Base-by-base conservation (phyloP, 2,113 vertebrate genomes). In the Entomyzon cyanotis region DNA sequence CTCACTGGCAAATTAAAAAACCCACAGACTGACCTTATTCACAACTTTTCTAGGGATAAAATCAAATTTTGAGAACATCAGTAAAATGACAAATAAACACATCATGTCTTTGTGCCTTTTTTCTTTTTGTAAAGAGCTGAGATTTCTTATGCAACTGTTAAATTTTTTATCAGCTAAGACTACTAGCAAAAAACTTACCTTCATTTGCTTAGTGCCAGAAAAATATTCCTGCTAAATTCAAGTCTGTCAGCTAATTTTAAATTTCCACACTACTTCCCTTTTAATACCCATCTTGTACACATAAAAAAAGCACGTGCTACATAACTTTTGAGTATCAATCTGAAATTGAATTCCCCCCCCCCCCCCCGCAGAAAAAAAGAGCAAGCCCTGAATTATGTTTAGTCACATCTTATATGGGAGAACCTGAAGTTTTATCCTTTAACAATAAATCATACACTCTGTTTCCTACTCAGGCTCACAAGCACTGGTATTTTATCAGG, bases 121-220 rank as follows among this genome's bases (percentile, higher is more conserved):
- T 37, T 49, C 15, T 30, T 84, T n/a, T 68, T 30, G 20, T 41
- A 79, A 85, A 35, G 5, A 82, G 21, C 33, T 25, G 8, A 62
- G 22, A 52, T 31, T 49, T 56, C 47, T 50, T 65, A 55, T 2
- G 6, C 27, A 89, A 73, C 3, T 67, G 49, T 31, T 31, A 4
- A 5, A 11, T 28, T 37, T 70, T 52, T 58, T 23, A 79, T 56
- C 41, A 74, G 41, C 37, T 41, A 85, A 42, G 13, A 69, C 62
- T 49, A 77, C 10, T 12, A 77, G 53, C 19, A 93, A 1, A 0
- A 74, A 56, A 96, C 94, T 96, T 94, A 95, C 95, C 90, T 95
- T 64, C 37, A 53, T 15, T 28, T 92, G 75, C 71, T 88, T 83
- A 92, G 25, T 58, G 41, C 18, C 80, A 91, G 39, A 75, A 85